phyloP scores from a whole-genome alignment of 2,797 vertebrate species.

The Otus scops region DNA sequence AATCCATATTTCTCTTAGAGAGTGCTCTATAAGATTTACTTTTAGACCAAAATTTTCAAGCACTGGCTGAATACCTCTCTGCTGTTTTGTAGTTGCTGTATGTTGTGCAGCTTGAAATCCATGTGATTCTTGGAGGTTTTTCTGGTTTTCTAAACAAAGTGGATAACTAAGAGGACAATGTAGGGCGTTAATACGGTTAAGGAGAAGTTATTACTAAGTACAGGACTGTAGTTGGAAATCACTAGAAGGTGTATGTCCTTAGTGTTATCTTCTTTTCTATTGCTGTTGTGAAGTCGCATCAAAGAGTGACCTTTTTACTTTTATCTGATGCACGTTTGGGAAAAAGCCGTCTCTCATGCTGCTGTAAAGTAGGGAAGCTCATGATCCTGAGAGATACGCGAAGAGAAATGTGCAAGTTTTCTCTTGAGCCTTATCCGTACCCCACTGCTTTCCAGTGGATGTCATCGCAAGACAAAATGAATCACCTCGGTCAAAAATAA shows the following conservation, averaged over 20 bases:
- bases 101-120: not conserved
- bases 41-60: not conserved
- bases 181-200: not conserved
- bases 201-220: not conserved
- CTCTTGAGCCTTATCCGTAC: not conserved
- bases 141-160: not conserved
- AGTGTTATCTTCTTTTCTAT: not conserved
- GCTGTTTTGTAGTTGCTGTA: not conserved
- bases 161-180: not conserved
- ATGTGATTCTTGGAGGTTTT: fast-evolving
- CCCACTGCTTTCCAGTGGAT: not conserved
- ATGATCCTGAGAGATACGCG: not conserved
- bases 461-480: not conserved
- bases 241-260: not conserved
- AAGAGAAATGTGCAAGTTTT: not conserved
- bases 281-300: constrained; percentile 6
- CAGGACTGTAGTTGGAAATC: not conserved
- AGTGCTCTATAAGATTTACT: fast-evolving
- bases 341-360: not conserved
- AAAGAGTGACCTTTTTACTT: constrained; percentile 34
- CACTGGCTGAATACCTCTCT: not conserved
- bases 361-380: not conserved
- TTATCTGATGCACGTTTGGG: not conserved
- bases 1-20: not conserved
- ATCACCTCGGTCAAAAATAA: not conserved